A percentile compares a stretch with the other conserved stretches of the same genome.
phyloP scores from a whole-genome alignment of 2,888 invertebrate species.

The Monochamus alternatus region DNA sequence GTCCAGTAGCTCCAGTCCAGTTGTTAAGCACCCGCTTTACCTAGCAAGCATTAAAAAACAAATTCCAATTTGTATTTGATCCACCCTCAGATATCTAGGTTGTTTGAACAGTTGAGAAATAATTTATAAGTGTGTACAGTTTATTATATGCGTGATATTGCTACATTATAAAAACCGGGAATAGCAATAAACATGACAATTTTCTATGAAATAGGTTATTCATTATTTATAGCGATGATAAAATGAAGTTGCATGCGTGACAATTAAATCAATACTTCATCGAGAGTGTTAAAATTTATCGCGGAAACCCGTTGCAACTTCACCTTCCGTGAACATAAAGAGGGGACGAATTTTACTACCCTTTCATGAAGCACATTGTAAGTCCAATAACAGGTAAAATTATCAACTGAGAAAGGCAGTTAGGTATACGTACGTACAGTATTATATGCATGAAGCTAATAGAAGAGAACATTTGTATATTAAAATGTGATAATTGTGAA shows the following conservation, averaged over 20 bases:
- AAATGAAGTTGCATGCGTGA: constrained; percentile 25
- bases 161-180: not conserved
- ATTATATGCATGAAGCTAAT: too few relatives aligned
- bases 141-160: not conserved
- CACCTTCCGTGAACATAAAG: constrained; percentile 15
- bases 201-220: constrained; percentile 9
- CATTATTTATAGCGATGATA: constrained; percentile 9
- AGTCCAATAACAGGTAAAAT: not conserved
- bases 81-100: too few relatives aligned
- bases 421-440: too few relatives aligned
- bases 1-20: too few relatives aligned
- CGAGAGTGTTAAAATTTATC: constrained; percentile 32
- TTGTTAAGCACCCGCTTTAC: too few relatives aligned
- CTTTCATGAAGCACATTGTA: not conserved
- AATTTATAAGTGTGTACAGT: not conserved
- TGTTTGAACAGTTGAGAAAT: too few relatives aligned
- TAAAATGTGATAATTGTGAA: too few relatives aligned
- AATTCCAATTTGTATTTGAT: too few relatives aligned
- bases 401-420: too few relatives aligned
- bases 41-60: too few relatives aligned
- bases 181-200: constrained; percentile 25
- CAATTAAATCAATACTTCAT: constrained; percentile 36
- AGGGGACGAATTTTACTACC: not conserved
- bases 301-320: constrained; percentile 22
- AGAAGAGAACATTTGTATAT: too few relatives aligned